Conservation (phyloP, 2,888 invertebrate genomes). For the Nipponacmea schrenckii region DNA sequence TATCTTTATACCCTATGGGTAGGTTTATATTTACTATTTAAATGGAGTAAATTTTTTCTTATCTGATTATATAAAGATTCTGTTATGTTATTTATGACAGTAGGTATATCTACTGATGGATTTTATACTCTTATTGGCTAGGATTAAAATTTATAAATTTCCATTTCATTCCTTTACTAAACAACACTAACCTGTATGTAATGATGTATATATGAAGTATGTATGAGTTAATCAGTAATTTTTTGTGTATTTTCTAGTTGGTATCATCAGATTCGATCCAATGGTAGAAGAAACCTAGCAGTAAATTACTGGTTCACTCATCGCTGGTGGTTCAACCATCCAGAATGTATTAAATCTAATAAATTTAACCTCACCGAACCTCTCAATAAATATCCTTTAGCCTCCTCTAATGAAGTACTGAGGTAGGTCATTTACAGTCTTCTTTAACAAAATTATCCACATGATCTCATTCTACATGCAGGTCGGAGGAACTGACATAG, state of each 20-base stretch:
- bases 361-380: constrained; percentile 22
- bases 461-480: too few relatives aligned
- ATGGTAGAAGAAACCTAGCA: constrained; percentile 50
- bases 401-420: constrained; percentile 33
- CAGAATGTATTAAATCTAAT: constrained; percentile 37
- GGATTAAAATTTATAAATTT: too few relatives aligned
- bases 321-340: constrained; percentile 44
- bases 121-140: background rate
- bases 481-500: too few relatives aligned
- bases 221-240: too few relatives aligned
- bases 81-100: too few relatives aligned
- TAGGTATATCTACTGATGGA: background rate
- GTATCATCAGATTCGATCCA: constrained; percentile 51
- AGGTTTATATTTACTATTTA: constrained; percentile 21
- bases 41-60: background rate
- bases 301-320: constrained; percentile 55
- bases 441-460: too few relatives aligned
- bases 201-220: too few relatives aligned
- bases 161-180: too few relatives aligned
- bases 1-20: constrained; percentile 58
- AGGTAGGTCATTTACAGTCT: constrained; percentile 31
- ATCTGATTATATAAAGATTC: constrained; percentile 7
- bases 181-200: too few relatives aligned
- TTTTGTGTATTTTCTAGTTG: constrained; percentile 34
- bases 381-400: constrained; percentile 27